Base-by-base conservation (phyloP, 2,113 vertebrate species). In the Ranitomeya variabilis region DNA sequence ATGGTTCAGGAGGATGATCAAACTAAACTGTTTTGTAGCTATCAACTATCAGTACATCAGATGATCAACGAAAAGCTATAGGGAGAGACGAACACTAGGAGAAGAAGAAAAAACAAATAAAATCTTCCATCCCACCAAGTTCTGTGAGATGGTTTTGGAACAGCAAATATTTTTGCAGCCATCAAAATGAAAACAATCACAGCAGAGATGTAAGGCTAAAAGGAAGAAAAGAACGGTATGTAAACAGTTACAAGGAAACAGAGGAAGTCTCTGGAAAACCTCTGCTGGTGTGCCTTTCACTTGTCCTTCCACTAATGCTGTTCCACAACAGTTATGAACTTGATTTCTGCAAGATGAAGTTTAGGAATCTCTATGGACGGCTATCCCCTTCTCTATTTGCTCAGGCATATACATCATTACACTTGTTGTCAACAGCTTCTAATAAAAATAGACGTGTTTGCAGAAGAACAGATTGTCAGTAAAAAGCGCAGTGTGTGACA, bases 401-500 rank as follows among this genome's bases (percentile, higher is more conserved):
- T 64, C 62, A 64, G 59, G 59, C 37, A 67, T 16, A 80, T 79
- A 79, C 45, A 67, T 87, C 60, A 79, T 79, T 87, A 55, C 62
- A 79, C 19, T 87, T 79, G 59, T 67, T 87, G 85, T 87, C 85
- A 87, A 57, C 74, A 54, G 85, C 76, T 67, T 51, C 74, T 86
- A 86, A 86, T 86, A 86, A 86, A 86, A 86, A 79, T 18, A 31
- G 85, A 86, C 74, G 51, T 62, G 31, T 79, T 86, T 87, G 76
- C 26, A 80, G 73, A 51, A 80, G 76, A 62, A 64, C 85, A 80
- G 85, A 79, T 87, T 87, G 76, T 62, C 45, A 54, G 76, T 87
- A 69, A 62, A 85, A 87, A 54, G 73, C 67, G 55, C 31, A 78
- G 59, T 18, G 59, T 80, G 55, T 57, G 59, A 87, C 45, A 62